These are phyloP conservation scores for Pteromalus puparum DNA, from an alignment of 1,140 invertebrate species.

Conservation along the genomic window DNA sequence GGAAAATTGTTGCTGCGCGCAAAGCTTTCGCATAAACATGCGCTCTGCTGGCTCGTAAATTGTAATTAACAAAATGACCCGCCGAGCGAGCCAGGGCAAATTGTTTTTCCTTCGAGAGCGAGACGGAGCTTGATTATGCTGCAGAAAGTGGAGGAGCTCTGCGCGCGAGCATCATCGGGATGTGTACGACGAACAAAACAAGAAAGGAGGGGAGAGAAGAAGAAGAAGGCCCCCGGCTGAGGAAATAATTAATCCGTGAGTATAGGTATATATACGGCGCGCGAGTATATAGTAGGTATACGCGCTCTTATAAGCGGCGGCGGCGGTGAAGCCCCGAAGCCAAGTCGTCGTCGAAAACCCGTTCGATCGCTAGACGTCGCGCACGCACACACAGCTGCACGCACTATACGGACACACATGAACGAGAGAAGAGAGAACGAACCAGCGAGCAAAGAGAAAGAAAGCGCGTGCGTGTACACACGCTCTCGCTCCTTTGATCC, in stretches of 20 bases:
- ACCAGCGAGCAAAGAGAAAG: background rate
- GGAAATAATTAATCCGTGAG: constrained; percentile 33
- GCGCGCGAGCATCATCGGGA: background rate
- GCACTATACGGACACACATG: too few relatives aligned
- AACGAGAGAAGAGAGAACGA: background rate
- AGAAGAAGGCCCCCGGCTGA: constrained; percentile 7
- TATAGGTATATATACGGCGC: background rate
- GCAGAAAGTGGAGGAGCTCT: background rate
- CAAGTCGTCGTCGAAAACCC: constrained; percentile 26
- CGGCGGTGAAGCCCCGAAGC: constrained; percentile 11
- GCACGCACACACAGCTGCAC: background rate
- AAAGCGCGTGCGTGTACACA: background rate
- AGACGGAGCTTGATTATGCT: too few relatives aligned
- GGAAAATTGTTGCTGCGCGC: background rate
- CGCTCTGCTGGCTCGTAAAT: background rate
- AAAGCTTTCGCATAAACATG: background rate
- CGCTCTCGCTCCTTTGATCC: constrained; percentile 10
- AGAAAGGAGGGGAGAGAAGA: background rate
- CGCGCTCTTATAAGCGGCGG: background rate
- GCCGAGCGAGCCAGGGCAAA: background rate
- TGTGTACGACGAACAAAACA: background rate
- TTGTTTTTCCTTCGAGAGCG: background rate
- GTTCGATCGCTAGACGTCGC: constrained; percentile 24
- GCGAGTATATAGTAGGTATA: background rate
- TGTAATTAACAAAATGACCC: background rate